A percentile compares a stretch with the other conserved stretches of the same genome.
Evolutionary conservation across 2,888 invertebrate genomes (phyloP).

Genomic region (Scaptomyza parva): DNA sequence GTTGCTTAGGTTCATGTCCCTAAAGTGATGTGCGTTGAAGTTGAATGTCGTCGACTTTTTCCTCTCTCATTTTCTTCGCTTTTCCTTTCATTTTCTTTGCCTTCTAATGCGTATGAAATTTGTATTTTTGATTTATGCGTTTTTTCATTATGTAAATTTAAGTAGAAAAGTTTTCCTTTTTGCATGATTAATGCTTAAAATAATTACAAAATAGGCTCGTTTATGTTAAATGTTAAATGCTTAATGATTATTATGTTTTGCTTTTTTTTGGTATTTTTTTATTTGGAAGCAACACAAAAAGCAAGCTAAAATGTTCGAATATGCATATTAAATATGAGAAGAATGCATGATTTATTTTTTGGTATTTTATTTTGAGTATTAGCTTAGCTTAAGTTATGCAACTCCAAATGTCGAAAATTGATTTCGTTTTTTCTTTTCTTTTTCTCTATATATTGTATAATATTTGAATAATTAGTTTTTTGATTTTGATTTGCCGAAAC

Average conservation of each 20-base stretch:
- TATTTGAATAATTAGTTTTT: slow-evolving; percentile 48
- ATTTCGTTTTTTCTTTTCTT: too few species aligned
- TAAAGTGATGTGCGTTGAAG: slow-evolving; percentile 69
- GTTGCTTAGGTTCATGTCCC: slow-evolving; percentile 55
- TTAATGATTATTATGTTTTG: slow-evolving; percentile 32
- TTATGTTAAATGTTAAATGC: slow-evolving; percentile 30
- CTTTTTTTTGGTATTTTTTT: slow-evolving; percentile 2
- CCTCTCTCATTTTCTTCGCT: slow-evolving; percentile 3
- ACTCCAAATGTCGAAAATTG: slow-evolving; percentile 41
- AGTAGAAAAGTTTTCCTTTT: slow-evolving; percentile 62
- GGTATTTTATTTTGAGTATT: slow-evolving; percentile 33
- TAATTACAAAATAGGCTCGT: slow-evolving; percentile 61
- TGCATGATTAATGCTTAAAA: slow-evolving; percentile 63
- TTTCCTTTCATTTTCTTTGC: slow-evolving; percentile 12
- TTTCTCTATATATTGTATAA: slow-evolving; percentile 21
- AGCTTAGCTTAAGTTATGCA: slow-evolving; percentile 51
- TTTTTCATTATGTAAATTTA: slow-evolving; percentile 70
- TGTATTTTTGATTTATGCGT: slow-evolving; percentile 75
- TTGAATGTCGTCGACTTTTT: slow-evolving; percentile 54
- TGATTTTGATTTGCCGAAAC: slow-evolving; percentile 78
- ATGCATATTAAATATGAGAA: slow-evolving; percentile 44
- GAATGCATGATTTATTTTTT: slow-evolving; percentile 43
- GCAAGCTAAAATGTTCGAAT: slow-evolving; percentile 44
- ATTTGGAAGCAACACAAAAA: slow-evolving; percentile 45
- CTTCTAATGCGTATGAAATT: slow-evolving; percentile 44